Evolutionary conservation across 1,140 invertebrate species (phyloP).

Genomic region (Cherax destructor): DNA sequence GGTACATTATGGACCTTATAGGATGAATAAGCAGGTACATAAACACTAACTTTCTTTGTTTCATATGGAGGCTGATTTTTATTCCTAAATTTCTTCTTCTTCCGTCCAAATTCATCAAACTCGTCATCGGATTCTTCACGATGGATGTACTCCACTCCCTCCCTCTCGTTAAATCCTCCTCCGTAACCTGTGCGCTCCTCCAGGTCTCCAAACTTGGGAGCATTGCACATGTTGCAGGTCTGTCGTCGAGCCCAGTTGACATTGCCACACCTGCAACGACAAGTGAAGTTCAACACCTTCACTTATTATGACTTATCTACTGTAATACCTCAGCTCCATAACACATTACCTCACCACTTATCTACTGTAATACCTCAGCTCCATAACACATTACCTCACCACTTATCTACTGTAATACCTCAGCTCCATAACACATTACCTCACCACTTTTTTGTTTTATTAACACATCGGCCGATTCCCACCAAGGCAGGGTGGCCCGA

Average conservation of each 20-base stretch:
- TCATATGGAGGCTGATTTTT: slow-evolving; percentile 42
- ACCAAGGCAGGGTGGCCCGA: no score
- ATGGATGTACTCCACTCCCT: slow-evolving; percentile 94
- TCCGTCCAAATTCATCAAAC: slow-evolving; percentile 96
- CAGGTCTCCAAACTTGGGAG: slow-evolving; percentile 95
- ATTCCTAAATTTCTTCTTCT: slow-evolving; percentile 84
- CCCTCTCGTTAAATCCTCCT: slow-evolving; percentile 91
- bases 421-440: neutral
- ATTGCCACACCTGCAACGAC: slow-evolving; percentile 88
- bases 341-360: no score
- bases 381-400: neutral
- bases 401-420: neutral
- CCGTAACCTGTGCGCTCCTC: slow-evolving; percentile 81
- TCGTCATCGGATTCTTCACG: slow-evolving; percentile 91
- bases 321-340: no score
- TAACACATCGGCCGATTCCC: no score
- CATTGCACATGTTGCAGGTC: slow-evolving; percentile 99
- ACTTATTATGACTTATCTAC: neutral
- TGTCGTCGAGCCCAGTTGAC: slow-evolving; percentile 98
- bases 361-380: neutral
- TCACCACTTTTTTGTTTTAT: no score
- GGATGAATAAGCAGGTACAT: no score
- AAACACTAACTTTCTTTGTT: neutral
- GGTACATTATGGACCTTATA: no score
- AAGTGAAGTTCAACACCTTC: neutral